A percentile compares a stretch with the other conserved stretches of the same genome.
Conservation (phyloP, 2,797 vertebrate species). For the Huso huso region DNA sequence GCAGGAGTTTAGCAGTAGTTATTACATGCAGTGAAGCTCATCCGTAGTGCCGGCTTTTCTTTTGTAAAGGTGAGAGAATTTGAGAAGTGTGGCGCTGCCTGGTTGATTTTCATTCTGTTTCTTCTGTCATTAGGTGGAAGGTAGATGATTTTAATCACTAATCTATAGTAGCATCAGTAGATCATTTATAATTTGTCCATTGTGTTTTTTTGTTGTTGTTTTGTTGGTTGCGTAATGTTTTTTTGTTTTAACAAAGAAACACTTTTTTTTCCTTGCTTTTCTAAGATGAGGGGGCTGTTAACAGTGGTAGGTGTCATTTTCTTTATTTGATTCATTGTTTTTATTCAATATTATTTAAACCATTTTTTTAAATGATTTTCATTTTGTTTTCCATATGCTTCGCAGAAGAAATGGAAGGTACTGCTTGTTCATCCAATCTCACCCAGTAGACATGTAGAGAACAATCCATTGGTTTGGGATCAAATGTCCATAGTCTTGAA, state of each 20-base stretch:
- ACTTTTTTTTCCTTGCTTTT: constrained; percentile 60
- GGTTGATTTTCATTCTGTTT: background rate
- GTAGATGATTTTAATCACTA: background rate
- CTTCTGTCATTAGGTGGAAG: too few species aligned
- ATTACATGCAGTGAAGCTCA: constrained; percentile 18
- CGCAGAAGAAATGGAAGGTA: constrained; percentile 85
- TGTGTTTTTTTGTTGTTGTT: background rate
- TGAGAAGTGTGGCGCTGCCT: background rate
- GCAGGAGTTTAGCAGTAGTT: constrained; percentile 14
- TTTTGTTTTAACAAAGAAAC: constrained; percentile 20
- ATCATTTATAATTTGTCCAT: background rate
- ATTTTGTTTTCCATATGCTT: constrained; percentile 59
- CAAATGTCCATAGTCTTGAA: constrained; percentile 16
- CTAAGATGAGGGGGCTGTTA: constrained; percentile 85
- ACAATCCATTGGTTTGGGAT: constrained; percentile 22
- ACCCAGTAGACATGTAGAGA: constrained; percentile 15
- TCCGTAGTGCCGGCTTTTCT: constrained; percentile 5
- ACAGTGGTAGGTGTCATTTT: constrained; percentile 81
- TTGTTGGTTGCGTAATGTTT: constrained; percentile 23
- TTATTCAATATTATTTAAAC: too few species aligned
- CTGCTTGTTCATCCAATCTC: constrained; percentile 32
- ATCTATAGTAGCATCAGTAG: background rate
- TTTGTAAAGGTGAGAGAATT: background rate
- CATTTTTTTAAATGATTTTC: too few species aligned
- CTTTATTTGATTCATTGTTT: constrained; percentile 46